Conservation (phyloP, 2,888 invertebrate species). For the Pseudanteris insignis region DNA sequence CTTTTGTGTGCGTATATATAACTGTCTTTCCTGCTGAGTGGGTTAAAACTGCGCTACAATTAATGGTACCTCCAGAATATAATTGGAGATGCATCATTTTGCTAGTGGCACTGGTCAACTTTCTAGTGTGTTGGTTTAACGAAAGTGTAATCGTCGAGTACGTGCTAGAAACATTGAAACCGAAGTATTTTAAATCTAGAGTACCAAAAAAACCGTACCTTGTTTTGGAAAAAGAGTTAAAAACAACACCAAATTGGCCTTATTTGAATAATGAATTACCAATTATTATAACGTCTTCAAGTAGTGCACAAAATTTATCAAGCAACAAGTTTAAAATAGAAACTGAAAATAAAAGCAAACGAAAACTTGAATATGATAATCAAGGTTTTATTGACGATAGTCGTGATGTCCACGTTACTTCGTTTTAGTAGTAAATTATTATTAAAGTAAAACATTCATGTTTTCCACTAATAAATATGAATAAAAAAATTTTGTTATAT, state of each 20-base stretch:
- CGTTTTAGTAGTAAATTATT: conserved; percentile 6
- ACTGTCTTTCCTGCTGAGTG: conserved; percentile 67
- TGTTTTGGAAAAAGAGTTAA: conserved; percentile 71
- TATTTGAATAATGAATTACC: conserved; percentile 58
- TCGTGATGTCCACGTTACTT: conserved; percentile 11
- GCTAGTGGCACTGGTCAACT: conserved; percentile 65
- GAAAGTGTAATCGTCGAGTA: conserved; percentile 71
- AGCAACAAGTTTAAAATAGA: not conserved
- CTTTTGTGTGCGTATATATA: conserved; percentile 68
- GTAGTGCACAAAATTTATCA: not conserved
- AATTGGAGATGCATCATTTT: conserved; percentile 67
- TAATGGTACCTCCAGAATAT: conserved; percentile 61
- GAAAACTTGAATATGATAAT: conserved; percentile 15
- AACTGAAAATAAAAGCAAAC: not conserved
- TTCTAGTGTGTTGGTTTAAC: conserved; percentile 70
- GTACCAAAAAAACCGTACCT: conserved; percentile 68
- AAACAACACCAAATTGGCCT: conserved; percentile 73
- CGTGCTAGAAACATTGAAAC: conserved; percentile 70
- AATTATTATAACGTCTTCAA: too few relatives aligned
- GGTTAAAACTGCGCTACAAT: conserved; percentile 61
- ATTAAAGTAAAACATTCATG: not conserved
- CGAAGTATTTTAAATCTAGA: conserved; percentile 66
- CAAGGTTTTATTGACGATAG: conserved; percentile 18
- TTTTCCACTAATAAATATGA: too few relatives aligned
- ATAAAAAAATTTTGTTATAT: too few relatives aligned